These are phyloP conservation scores for Orchestia grillus DNA, from an alignment of 1,140 invertebrate genomes.

Conservation along the genomic window DNA sequence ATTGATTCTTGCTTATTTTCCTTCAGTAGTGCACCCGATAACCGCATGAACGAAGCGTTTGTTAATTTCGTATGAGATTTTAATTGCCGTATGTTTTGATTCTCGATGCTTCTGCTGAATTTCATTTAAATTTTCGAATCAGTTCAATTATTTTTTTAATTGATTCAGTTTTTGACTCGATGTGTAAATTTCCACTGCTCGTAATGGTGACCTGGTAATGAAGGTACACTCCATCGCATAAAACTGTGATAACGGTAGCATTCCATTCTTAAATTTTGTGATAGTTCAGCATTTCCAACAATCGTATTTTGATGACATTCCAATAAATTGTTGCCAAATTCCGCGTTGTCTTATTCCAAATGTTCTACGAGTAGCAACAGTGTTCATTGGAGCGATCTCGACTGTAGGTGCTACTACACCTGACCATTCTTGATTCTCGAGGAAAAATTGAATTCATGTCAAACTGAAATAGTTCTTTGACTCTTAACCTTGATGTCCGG, in stretches of 20 bases:
- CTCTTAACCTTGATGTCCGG: no score
- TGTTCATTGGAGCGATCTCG: no score
- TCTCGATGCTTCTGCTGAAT: not conserved
- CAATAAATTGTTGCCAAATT: slow-evolving; percentile 53
- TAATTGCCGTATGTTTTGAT: slow-evolving; percentile 17
- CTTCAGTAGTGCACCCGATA: slow-evolving; percentile 35
- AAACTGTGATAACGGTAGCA: slow-evolving; percentile 37
- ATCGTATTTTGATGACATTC: slow-evolving; percentile 51
- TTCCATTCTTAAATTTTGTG: slow-evolving; percentile 30
- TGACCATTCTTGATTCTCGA: no score
- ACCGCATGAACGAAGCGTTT: slow-evolving; percentile 24
- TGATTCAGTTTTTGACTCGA: not conserved
- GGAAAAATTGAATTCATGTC: no score
- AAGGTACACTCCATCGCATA: slow-evolving; percentile 5
- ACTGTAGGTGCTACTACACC: no score
- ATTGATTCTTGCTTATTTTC: not conserved
- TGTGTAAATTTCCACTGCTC: not conserved
- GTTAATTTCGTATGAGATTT: not conserved
- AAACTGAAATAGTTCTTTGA: no score
- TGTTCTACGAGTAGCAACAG: not conserved
- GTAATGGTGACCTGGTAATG: slow-evolving; percentile 33
- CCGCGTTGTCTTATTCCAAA: slow-evolving; percentile 39
- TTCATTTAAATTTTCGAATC: slow-evolving; percentile 16
- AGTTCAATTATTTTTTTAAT: not conserved
- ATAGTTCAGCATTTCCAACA: slow-evolving; percentile 31